phyloP scores from a whole-genome alignment of 1,140 invertebrate species.

The Formica exsecta region DNA sequence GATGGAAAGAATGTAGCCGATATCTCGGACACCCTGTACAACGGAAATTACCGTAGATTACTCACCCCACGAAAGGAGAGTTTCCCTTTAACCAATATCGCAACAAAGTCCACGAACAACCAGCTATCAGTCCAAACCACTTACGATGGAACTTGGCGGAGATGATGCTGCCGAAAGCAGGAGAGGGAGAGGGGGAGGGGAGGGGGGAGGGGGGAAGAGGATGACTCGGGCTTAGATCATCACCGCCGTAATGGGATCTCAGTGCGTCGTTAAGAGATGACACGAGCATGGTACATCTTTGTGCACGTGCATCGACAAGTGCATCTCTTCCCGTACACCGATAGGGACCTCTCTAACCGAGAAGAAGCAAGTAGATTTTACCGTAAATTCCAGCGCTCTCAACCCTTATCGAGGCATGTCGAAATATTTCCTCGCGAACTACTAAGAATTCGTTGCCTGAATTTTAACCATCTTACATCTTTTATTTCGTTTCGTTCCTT shows the following conservation, averaged over 20 bases:
- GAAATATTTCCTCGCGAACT: conserved; percentile 10
- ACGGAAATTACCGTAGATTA: conserved; percentile 33
- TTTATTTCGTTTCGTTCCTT: background rate
- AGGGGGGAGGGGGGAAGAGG: background rate
- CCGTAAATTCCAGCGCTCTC: conserved; percentile 35
- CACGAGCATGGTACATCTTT: conserved; percentile 35
- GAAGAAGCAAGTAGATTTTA: background rate
- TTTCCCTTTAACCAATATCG: conserved; percentile 54
- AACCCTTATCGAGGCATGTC: conserved; percentile 10
- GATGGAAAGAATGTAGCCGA: background rate
- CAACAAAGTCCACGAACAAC: conserved; percentile 49
- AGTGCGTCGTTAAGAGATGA: conserved; percentile 71
- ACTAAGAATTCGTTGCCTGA: conserved; percentile 16
- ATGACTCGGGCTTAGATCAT: conserved; percentile 55
- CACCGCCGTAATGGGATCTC: conserved; percentile 68
- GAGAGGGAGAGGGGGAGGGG: background rate
- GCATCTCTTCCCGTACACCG: conserved; percentile 29
- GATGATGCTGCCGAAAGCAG: conserved; percentile 49
- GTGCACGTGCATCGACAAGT: conserved; percentile 30
- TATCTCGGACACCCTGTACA: background rate
- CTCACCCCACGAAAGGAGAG: background rate
- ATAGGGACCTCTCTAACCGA: background rate
- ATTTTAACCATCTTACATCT: conserved; percentile 5
- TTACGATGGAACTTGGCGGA: conserved; percentile 59
- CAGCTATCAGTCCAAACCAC: conserved; percentile 57